A percentile compares a stretch with the other conserved stretches of the same genome.
phyloP scores from a whole-genome alignment of 2,888 invertebrate genomes.

The Orchestes rusci region DNA sequence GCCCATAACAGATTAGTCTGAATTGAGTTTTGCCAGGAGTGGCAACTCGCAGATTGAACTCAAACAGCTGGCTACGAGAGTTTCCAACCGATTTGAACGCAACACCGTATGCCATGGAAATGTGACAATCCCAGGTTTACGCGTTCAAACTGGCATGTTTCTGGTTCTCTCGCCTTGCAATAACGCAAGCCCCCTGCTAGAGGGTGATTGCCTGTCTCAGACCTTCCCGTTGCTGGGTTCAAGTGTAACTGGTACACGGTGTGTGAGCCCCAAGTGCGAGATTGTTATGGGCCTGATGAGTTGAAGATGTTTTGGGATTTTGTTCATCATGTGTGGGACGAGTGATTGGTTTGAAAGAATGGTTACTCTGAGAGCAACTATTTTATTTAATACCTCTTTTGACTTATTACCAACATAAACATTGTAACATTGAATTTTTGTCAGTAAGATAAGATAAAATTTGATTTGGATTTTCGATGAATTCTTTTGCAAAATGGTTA shows the following conservation, averaged over 20 bases:
- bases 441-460: too few species aligned
- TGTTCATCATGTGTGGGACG: constrained; percentile 1
- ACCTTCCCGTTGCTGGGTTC: constrained; percentile 72
- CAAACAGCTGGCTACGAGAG: constrained; percentile 64
- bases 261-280: constrained; percentile 66
- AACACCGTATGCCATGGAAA: constrained; percentile 41
- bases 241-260: constrained; percentile 56
- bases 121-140: constrained; percentile 49
- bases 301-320: constrained; percentile 1
- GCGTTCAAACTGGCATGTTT: constrained; percentile 50
- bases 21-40: constrained; percentile 64
- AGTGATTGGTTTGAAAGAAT: too few species aligned
- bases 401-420: background rate
- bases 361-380: too few species aligned
- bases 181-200: constrained; percentile 63
- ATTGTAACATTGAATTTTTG: too few species aligned
- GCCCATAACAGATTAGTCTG: constrained; percentile 77
- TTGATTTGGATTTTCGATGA: too few species aligned
- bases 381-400: background rate
- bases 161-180: constrained; percentile 66
- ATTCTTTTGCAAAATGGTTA: too few species aligned
- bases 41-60: constrained; percentile 69
- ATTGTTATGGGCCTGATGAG: constrained; percentile 63
- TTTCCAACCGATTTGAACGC: constrained; percentile 54
- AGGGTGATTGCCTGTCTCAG: constrained; percentile 65